phyloP scores from a whole-genome alignment of 1,140 invertebrate genomes.

The Cydia fagiglandana region DNA sequence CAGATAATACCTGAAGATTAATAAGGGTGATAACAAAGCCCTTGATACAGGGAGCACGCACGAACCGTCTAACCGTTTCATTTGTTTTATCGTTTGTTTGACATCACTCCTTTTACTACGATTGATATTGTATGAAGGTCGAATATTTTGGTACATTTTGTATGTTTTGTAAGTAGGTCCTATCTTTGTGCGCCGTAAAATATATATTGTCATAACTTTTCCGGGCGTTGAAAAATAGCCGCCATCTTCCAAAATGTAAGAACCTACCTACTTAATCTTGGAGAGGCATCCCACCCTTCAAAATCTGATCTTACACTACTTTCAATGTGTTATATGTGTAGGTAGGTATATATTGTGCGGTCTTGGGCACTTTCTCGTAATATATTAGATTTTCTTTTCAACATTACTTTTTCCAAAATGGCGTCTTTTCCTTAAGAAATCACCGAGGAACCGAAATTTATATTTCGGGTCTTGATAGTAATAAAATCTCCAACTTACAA shows the following conservation, averaged over 20 bases:
- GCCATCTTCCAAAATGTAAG: not conserved
- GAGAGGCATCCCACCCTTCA: too few relatives aligned
- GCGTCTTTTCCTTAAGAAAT: too few relatives aligned
- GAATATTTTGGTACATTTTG: not conserved
- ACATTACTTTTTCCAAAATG: too few relatives aligned
- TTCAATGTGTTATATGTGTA: too few relatives aligned
- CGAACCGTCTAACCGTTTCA: conserved; percentile 20
- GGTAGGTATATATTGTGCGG: too few relatives aligned
- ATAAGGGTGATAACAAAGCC: not conserved
- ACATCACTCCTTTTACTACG: conserved; percentile 2
- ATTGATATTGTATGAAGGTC: not conserved
- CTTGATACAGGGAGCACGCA: conserved; percentile 2
- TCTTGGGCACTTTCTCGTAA: too few relatives aligned
- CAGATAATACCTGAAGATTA: conserved; percentile 22
- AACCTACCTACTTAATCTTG: too few relatives aligned
- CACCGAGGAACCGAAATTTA: not conserved
- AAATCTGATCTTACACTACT: too few relatives aligned
- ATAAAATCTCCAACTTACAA: not conserved
- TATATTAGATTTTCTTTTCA: too few relatives aligned
- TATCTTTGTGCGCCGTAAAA: too few relatives aligned
- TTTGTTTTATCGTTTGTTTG: conserved; percentile 15
- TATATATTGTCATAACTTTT: not conserved
- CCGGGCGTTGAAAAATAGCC: not conserved
- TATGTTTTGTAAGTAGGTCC: not conserved
- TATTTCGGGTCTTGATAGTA: not conserved